Evolutionary conservation across 2,113 vertebrate genomes (phyloP).

Genomic region (Psammodynastes pulverulentus): DNA sequence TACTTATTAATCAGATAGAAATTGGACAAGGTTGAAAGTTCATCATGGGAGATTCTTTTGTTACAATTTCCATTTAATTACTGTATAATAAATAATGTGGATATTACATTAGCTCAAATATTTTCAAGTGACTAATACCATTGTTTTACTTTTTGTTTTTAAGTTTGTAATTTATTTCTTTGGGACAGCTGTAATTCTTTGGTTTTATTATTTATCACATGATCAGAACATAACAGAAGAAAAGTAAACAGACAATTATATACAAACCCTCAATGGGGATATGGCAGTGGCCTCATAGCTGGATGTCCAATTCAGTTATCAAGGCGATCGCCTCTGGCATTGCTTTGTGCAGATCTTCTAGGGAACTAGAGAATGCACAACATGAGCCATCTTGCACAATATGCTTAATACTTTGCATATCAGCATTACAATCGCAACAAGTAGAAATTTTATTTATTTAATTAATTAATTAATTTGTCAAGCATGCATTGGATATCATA

Average conservation of each 20-base stretch:
- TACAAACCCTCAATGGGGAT: not conserved
- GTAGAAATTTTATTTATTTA: too few species aligned
- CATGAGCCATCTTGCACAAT: not conserved
- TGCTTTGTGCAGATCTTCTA: not conserved
- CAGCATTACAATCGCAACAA: not conserved
- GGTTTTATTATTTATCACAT: not conserved
- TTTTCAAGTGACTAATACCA: not conserved
- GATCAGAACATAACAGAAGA: not conserved
- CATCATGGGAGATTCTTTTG: not conserved
- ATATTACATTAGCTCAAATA: not conserved
- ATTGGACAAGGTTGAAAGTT: not conserved
- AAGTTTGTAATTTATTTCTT: not conserved
- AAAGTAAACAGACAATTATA: not conserved
- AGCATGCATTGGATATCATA: too few species aligned
- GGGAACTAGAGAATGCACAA: not conserved
- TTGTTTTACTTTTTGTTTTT: not conserved
- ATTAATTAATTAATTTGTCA: too few species aligned
- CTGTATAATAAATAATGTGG: not conserved
- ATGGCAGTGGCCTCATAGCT: not conserved
- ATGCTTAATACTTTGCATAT: not conserved
- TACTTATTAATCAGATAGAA: not conserved
- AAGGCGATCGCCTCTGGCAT: not conserved
- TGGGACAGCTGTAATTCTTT: not conserved
- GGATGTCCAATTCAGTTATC: not conserved
- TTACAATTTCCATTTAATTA: constrained; percentile 11